Base-by-base conservation (phyloP, 1,140 invertebrate species). In the Drusus annulatus region DNA sequence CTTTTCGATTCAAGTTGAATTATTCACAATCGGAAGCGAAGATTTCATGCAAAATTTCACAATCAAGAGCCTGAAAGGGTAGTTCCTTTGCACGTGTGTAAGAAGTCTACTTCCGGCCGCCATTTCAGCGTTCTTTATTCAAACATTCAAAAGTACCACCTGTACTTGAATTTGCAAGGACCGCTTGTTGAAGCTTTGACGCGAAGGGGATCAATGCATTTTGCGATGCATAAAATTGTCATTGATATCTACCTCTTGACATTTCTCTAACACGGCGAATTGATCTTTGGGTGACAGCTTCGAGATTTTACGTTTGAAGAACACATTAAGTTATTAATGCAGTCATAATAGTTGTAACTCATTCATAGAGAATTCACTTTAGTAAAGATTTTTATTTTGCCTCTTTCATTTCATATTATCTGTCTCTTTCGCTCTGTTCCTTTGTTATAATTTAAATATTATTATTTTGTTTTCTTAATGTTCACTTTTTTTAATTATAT, bases 61-160 rank as follows among this genome's bases (percentile, higher is more conserved):
- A 63, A 56, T 69, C 74, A 76, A 68, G 78, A 52, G 23, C 60
- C 65, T 13, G 17, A 79, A 73, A 68, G 50, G 65, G 65, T 60
- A 60, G 19, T n/a, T 74, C 76, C 79, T 79, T 78, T 82, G 81
- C 81, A 82, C 81, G 78, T 82, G 81, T 75, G 60, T 74, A 78
- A 82, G 60, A 80, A 68, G 71, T 78, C 62, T 73, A 78, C 81
- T 82, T 82, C 81, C 81, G 78, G 28, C 36, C 65, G 65, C 28
- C 36, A 69, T 45, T 13, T 69, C 28, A 1, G 36, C 5, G 28
- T 23, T 50, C 65, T 69, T 69, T 69, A 69, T 69, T 69, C 50
- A 13, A 56, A 74, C 45, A 69, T 19, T 69, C 21, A 19, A 56
- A 74, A 54, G 15, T 17, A 52, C 52, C 69, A 74, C 69, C 69